Evolutionary conservation across 64 coral and sea anemone genomes (phyloP), one percentile per base, ranked within the genome.

Genomic region (Pachyseris speciosa): DNA sequence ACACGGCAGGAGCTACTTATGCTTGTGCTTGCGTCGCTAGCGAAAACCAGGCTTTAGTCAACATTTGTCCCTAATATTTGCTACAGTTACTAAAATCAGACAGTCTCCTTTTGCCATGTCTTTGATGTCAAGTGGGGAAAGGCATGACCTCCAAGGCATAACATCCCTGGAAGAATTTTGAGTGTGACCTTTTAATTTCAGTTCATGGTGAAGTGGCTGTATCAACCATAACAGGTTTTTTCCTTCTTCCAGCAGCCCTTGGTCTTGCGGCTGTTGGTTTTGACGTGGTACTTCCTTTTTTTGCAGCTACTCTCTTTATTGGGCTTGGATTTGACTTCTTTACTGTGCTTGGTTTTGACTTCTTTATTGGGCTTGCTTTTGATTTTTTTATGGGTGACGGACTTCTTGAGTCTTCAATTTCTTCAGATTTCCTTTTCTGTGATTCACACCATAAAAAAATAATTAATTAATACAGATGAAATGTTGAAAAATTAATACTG

Each of bases 201-300:
- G 41, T 9, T 84, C 80, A 91, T 1, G 78, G 89, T 9, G 79
- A 91, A 25, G 89, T 84, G 12, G 89, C 89, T 19, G 64, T 44
- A 49, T 91, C 77, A 24, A 91, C 88, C 33, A 74, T 45, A 63
- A 73, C 36, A 43, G 78, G 78, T n/a, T 64, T 74, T 90, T 44
- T 49, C 39, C 64, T 47, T 24, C 45, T 90, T 83, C 45, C 42
- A 38, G 43, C 3, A 27, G 17, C 17, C n/a, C 58, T 31, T 44
- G 44, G 63, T 30, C 71, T 87, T 16, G 32, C 60, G 25, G 9
- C 13, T 61, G 84, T 5, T 61, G 8, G 51, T 2, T 13, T 26
- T 2, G 17, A 32, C 0, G 19, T 84, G 7, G 38, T n/a, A 32
- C 47, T 63, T 39, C 64, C 42, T 33, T 61, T 71, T 15, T 25